phyloP scores from a whole-genome alignment of 1,140 invertebrate species.

The Hyles euphorbiae region DNA sequence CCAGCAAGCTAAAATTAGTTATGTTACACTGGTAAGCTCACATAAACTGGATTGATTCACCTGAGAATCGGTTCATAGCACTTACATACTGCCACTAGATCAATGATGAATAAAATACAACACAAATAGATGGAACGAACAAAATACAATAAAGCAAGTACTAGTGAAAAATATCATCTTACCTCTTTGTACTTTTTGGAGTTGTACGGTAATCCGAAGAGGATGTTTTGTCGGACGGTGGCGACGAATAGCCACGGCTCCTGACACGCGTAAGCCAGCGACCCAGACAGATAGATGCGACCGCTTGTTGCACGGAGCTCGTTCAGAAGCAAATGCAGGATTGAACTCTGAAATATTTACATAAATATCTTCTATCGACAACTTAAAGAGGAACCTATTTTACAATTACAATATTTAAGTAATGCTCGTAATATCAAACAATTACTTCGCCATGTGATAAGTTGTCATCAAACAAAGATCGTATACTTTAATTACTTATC shows the following conservation, averaged over 20 bases:
- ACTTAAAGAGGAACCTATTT: too few species aligned
- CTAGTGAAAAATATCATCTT: slow-evolving; percentile 4
- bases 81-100: slow-evolving; percentile 76
- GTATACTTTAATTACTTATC: too few species aligned
- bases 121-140: too few species aligned
- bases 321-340: slow-evolving; percentile 83
- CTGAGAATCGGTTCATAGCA: slow-evolving; percentile 82
- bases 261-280: slow-evolving; percentile 84
- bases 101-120: slow-evolving; percentile 10
- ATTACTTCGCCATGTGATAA: too few species aligned
- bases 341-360: slow-evolving; percentile 77
- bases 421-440: too few species aligned
- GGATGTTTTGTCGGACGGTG: slow-evolving; percentile 85
- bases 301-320: slow-evolving; percentile 82
- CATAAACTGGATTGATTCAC: too few species aligned
- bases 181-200: slow-evolving; percentile 82
- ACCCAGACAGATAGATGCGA: slow-evolving; percentile 77
- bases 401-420: too few species aligned
- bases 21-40: too few species aligned
- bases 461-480: too few species aligned
- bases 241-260: slow-evolving; percentile 87
- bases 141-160: not conserved
- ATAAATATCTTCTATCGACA: too few species aligned
- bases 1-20: too few species aligned
- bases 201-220: slow-evolving; percentile 85